These are phyloP conservation scores for Teinopalpus imperialis DNA, from an alignment of 2,888 invertebrate genomes.

Conservation along the genomic window DNA sequence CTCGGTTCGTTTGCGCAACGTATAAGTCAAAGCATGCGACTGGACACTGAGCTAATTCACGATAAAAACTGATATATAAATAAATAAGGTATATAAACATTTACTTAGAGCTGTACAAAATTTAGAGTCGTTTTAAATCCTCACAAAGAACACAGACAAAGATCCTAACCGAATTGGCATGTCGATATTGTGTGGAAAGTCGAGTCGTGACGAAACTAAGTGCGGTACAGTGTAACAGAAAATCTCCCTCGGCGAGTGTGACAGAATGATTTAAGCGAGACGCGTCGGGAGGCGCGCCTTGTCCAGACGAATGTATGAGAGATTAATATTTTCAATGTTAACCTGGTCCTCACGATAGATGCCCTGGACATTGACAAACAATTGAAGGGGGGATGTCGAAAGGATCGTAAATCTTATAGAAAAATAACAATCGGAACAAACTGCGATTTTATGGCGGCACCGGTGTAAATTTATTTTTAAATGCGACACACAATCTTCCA, in stretches of 20 bases:
- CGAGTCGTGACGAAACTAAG: conserved; percentile 21
- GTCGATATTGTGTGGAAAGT: conserved; percentile 20
- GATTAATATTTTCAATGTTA: conserved; percentile 27
- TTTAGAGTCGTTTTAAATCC: no score
- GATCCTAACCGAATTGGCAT: conserved; percentile 5
- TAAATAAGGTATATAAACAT: no score
- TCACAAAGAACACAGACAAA: background rate
- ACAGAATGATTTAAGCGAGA: conserved; percentile 29
- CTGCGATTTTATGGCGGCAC: background rate
- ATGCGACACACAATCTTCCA: no score
- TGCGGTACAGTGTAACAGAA: conserved; percentile 19
- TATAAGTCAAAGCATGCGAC: no score
- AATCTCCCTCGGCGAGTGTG: conserved; percentile 8
- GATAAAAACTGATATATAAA: no score
- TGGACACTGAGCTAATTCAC: no score
- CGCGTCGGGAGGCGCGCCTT: conserved; percentile 26
- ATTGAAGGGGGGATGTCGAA: conserved; percentile 12
- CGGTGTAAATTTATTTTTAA: conserved; percentile 15
- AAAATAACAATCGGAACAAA: background rate
- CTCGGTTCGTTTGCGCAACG: background rate
- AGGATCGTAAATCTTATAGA: conserved; percentile 16
- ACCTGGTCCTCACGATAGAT: conserved; percentile 18
- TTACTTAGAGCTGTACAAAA: no score
- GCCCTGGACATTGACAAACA: conserved; percentile 24
- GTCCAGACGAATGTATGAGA: conserved; percentile 28